Base-by-base conservation (phyloP, 2,888 invertebrate species). In the Formica aserva region DNA sequence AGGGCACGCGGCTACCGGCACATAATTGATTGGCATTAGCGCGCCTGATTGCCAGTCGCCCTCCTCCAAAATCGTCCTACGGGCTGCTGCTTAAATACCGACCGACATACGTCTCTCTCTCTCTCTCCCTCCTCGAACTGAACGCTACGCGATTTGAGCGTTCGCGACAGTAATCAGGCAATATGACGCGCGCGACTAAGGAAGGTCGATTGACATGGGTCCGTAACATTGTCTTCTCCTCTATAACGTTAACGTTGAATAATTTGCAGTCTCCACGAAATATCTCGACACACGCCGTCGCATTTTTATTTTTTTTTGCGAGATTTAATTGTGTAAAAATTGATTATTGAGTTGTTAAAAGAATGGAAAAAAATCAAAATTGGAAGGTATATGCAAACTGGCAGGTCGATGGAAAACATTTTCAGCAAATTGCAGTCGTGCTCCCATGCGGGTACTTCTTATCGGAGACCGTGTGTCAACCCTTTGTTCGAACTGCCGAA, bases 11-110 rank as follows among this genome's bases (percentile, higher is more conserved):
- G 74, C 60, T 86, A 89, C 88, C 88, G 89, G 92, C 92, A 93
- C 94, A 94, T 94, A 94, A 94, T 94, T 94, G 94, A 94, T 94
- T 94, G 94, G 93, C 93, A 94, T 94, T 94, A 94, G 91, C 92
- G 90, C 92, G 92, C 92, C 93, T 94, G 94, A 94, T 94, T 94
- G 94, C 93, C 89, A 85, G 80, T 86, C 82, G 84, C 89, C 90
- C 65, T 55, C 82, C 83, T 48, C 60, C 63, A 52, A 66, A 85
- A 85, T 81, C 88, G 83, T 90, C 91, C 91, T 89, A 86, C 86
- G 89, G 90, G 89, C 82, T 91, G 89, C 82, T 91, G 90, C 91
- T 92, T 89, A 91, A 91, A 82, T 84, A 83, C 83, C 60, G 60
- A 62, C 78, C 87, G 55, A 35, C 77, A 75, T 82, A 48, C 18